A percentile compares a stretch with the other conserved stretches of the same genome.
These are phyloP conservation scores for Alectura lathami DNA, from an alignment of 2,113 vertebrate genomes.

Conservation along the genomic window DNA sequence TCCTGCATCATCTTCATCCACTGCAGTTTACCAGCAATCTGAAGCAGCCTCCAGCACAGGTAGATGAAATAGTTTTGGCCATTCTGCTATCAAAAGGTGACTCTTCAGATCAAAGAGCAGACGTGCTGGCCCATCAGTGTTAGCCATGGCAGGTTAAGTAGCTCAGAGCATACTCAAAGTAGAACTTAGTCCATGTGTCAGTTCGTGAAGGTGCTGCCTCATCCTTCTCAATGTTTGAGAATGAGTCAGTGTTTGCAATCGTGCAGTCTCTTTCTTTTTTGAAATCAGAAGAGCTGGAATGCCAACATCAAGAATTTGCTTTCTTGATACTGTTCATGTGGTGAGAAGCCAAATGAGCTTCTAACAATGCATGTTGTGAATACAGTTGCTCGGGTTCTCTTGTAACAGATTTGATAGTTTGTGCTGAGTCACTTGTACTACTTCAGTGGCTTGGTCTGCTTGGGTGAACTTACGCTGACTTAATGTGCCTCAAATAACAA, in stretches of 20 bases:
- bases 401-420: background rate
- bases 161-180: background rate
- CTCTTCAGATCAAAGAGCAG: background rate
- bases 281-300: background rate
- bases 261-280: background rate
- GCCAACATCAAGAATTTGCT: background rate
- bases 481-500: background rate
- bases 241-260: background rate
- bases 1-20: constrained; percentile 76
- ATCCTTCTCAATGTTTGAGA: background rate
- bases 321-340: background rate
- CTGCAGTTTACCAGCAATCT: constrained; percentile 77
- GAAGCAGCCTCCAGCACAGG: constrained; percentile 80
- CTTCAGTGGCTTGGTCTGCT: background rate
- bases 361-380: background rate
- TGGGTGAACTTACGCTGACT: background rate
- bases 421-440: background rate
- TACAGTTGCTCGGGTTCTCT: constrained; percentile 4
- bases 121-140: background rate
- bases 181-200: background rate
- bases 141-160: background rate
- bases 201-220: background rate
- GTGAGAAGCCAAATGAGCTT: background rate
- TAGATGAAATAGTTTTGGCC: constrained; percentile 40
- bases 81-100: background rate